Evolutionary conservation across 2,113 vertebrate genomes (phyloP).

Genomic region (Pseudorectes ferrugineus): DNA sequence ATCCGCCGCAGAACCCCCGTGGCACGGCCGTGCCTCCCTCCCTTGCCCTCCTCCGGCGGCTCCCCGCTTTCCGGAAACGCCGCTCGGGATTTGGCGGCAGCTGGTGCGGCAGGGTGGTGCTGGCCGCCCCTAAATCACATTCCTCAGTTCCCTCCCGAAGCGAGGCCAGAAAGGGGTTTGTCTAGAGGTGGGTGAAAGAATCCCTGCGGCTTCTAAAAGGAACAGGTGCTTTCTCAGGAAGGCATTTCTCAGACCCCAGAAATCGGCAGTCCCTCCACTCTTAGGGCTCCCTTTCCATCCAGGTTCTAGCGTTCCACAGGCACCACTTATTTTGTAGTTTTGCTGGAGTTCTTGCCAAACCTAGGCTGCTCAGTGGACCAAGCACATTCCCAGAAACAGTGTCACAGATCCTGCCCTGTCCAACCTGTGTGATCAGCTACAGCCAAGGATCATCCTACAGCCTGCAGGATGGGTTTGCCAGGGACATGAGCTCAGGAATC

Average conservation of each 20-base stretch:
- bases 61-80: not conserved
- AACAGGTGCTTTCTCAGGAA: not conserved
- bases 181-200: not conserved
- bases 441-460: not conserved
- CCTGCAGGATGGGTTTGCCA: not conserved
- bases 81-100: not conserved
- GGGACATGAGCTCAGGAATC: not conserved
- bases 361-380: not conserved
- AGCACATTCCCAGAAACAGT: too few relatives aligned
- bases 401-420: not conserved
- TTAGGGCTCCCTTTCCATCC: not conserved
- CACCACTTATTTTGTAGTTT: not conserved
- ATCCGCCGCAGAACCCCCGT: fast-evolving
- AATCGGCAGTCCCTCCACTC: not conserved
- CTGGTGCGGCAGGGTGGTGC: not conserved
- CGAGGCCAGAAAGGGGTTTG: not conserved
- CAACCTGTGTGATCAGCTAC: not conserved
- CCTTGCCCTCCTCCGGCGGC: not conserved
- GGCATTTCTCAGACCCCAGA: not conserved
- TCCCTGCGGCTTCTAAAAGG: not conserved
- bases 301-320: fast-evolving
- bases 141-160: not conserved
- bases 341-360: not conserved
- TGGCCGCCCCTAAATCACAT: not conserved
- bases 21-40: not conserved